Percentiles rank a stretch among this genome's conserved stretches.
Evolutionary conservation across 2,113 vertebrate genomes (phyloP).

Genomic region (Atherinomorus stipes): DNA sequence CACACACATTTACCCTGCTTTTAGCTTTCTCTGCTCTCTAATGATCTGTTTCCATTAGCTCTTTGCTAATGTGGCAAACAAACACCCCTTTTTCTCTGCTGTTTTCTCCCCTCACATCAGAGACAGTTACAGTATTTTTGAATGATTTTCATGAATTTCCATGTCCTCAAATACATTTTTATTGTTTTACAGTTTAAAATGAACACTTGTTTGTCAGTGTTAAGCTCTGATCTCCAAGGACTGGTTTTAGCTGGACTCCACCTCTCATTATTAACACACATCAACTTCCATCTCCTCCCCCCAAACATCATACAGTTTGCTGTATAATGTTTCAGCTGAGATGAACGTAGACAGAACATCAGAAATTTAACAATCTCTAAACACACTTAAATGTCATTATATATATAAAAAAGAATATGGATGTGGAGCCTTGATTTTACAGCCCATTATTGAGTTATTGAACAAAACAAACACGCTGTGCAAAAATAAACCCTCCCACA

Average conservation of each 20-base stretch:
- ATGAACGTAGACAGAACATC: too few species aligned
- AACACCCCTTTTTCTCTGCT: neutral
- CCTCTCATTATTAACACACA: constrained; percentile 9
- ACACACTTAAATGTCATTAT: too few species aligned
- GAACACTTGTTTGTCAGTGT: neutral
- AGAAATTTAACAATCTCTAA: too few species aligned
- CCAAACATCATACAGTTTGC: too few species aligned
- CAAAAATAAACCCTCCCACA: too few species aligned
- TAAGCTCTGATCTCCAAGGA: constrained; percentile 10
- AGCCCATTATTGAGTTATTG: too few species aligned
- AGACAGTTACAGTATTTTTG: neutral
- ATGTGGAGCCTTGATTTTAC: too few species aligned
- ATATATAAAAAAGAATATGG: too few species aligned
- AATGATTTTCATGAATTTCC: constrained; percentile 1
- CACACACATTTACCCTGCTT: constrained; percentile 34
- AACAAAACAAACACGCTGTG: too few species aligned
- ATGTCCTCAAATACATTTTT: neutral
- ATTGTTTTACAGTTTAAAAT: neutral
- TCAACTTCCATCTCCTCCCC: neutral
- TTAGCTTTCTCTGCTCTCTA: constrained; percentile 48
- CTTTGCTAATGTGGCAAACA: constrained; percentile 47
- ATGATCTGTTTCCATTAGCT: constrained; percentile 72
- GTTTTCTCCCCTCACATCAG: neutral
- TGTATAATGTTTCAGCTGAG: too few species aligned
- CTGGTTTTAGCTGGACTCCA: constrained; percentile 5